These are phyloP conservation scores for Conchocele bisecta DNA, from an alignment of 2,888 invertebrate genomes.

Conservation along the genomic window DNA sequence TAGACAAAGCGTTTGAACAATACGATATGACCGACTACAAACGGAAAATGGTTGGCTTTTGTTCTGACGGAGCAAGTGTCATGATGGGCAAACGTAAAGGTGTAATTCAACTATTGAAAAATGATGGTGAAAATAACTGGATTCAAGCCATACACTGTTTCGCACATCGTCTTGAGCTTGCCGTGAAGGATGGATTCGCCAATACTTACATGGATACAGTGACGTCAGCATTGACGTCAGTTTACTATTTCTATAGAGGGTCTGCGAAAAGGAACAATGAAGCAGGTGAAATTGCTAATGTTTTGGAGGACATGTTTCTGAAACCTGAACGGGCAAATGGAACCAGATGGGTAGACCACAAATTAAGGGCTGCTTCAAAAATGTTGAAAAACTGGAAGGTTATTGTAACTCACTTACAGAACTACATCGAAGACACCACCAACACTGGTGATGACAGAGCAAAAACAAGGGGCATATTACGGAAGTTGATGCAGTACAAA, in stretches of 20 bases:
- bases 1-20: conserved; percentile 31
- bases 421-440: conserved; percentile 27
- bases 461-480: conserved; percentile 37
- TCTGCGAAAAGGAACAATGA: conserved; percentile 50
- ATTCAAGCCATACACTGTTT: conserved; percentile 44
- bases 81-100: conserved; percentile 45
- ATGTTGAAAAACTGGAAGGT: conserved; percentile 35
- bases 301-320: conserved; percentile 38
- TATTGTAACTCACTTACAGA: conserved; percentile 30
- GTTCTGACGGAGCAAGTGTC: conserved; percentile 50
- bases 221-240: conserved; percentile 8
- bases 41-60: conserved; percentile 38
- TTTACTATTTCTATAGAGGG: conserved; percentile 53
- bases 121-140: conserved; percentile 17
- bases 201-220: conserved; percentile 37
- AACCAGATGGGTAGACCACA: conserved; percentile 54
- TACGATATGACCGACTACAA: conserved; percentile 26
- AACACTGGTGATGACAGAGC: conserved; percentile 32
- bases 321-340: conserved; percentile 51
- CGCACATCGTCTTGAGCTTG: conserved; percentile 49
- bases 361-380: conserved; percentile 37
- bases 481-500: conserved; percentile 15
- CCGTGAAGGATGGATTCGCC: conserved; percentile 48
- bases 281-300: conserved; percentile 32
- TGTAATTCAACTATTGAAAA: conserved; percentile 37